Conservation (phyloP, 2,797 vertebrate species). For the Fringilla coelebs region DNA sequence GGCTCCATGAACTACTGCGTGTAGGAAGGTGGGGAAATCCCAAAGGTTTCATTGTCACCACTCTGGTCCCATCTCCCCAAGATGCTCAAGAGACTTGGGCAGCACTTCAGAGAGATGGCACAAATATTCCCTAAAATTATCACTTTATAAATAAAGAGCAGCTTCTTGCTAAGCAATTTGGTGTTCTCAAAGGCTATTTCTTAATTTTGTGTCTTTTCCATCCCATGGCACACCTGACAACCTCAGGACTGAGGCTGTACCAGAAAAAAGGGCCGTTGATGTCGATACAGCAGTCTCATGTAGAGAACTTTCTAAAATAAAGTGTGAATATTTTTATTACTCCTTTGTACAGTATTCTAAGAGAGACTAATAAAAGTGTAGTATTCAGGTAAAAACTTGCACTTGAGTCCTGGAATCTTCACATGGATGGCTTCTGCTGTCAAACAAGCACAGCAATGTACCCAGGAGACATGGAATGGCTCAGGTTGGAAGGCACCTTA, state of each 20-base stretch:
- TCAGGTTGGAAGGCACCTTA: background rate
- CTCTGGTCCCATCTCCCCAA: background rate
- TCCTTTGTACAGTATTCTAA: slow-evolving; percentile 79
- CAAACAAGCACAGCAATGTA: background rate
- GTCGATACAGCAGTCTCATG: slow-evolving; percentile 62
- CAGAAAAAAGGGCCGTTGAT: background rate
- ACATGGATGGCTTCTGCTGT: background rate
- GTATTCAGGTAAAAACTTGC: slow-evolving; percentile 9
- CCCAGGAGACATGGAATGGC: background rate
- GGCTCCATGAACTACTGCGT: background rate
- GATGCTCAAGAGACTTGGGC: rapidly evolving
- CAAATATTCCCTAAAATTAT: background rate
- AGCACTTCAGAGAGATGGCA: background rate
- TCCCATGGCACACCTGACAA: background rate
- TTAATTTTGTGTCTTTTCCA: background rate
- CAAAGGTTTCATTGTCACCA: background rate
- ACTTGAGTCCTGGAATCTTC: background rate
- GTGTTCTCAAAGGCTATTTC: background rate
- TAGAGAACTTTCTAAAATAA: slow-evolving; percentile 78
- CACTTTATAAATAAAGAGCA: background rate
- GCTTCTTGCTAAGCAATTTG: background rate
- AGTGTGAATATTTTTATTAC: slow-evolving; percentile 80
- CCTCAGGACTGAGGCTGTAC: no score
- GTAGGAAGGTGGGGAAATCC: background rate
- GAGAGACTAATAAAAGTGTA: slow-evolving; percentile 72